phyloP scores from a whole-genome alignment of 2,113 vertebrate species.

The Numida meleagris region DNA sequence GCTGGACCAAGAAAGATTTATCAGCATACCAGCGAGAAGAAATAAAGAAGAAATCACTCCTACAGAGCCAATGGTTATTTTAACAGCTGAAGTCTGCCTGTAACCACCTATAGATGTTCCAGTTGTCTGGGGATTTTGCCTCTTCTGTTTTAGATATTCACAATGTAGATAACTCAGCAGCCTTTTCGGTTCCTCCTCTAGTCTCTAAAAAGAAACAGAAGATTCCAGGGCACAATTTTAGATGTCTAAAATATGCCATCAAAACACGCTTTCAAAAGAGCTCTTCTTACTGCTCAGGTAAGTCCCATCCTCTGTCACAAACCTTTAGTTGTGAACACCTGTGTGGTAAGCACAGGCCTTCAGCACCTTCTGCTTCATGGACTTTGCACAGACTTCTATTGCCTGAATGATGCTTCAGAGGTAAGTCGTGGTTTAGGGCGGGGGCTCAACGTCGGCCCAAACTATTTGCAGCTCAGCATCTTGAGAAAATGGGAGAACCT shows the following conservation, averaged over 20 bases:
- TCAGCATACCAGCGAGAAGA: background rate
- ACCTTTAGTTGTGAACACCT: background rate
- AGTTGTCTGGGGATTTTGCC: background rate
- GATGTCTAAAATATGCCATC: background rate
- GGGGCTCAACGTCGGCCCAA: background rate
- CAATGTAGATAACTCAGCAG: background rate
- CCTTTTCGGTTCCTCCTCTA: background rate
- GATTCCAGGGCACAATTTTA: background rate
- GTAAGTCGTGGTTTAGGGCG: background rate
- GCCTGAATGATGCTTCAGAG: background rate
- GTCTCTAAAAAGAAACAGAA: background rate
- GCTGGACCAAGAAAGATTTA: background rate
- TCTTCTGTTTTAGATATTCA: background rate
- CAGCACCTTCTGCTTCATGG: background rate
- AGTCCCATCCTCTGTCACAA: background rate
- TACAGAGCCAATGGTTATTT: rapidly evolving
- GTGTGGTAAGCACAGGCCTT: background rate
- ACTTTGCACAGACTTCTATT: background rate
- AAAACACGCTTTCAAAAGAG: background rate
- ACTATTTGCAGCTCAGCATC: background rate
- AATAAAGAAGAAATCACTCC: background rate
- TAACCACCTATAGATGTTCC: background rate
- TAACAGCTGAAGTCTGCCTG: background rate
- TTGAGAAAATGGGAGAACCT: background rate
- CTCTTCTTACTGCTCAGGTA: background rate